Conservation (phyloP, 2,113 vertebrate species). For the Callaeas wilsoni region DNA sequence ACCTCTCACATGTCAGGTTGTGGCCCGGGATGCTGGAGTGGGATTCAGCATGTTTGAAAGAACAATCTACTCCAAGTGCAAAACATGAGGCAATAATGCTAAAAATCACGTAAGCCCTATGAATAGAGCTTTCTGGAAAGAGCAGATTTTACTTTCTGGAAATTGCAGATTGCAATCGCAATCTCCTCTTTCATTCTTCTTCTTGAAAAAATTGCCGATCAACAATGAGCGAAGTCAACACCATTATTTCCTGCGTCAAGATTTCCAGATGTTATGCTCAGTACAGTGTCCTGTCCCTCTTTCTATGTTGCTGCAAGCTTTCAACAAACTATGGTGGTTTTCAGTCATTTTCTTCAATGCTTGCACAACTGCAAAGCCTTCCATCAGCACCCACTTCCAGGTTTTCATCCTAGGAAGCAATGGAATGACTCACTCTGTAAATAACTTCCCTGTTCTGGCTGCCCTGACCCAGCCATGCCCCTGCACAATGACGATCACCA, state of each 20-base stretch:
- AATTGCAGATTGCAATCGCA: rapidly evolving
- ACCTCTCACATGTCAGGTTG: not conserved
- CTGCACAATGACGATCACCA: not conserved
- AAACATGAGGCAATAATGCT: not conserved
- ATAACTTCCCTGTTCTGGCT: not conserved
- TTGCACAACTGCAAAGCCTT: not conserved
- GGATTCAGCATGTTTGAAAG: not conserved
- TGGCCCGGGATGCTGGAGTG: not conserved
- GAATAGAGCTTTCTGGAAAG: not conserved
- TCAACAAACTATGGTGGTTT: not conserved
- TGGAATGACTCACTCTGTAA: not conserved
- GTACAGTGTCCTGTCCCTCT: not conserved
- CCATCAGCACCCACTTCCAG: not conserved
- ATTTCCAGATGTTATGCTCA: not conserved
- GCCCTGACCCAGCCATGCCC: not conserved
- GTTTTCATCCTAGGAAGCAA: not conserved
- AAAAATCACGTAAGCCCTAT: not conserved
- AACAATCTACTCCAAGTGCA: not conserved
- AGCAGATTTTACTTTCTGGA: too few relatives aligned
- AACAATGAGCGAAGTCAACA: not conserved
- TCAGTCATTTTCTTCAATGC: not conserved
- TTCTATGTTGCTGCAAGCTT: not conserved
- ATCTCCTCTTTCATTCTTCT: not conserved
- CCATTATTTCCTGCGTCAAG: not conserved
- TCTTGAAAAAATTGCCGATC: not conserved